A percentile compares a stretch with the other conserved stretches of the same genome.
Conservation (phyloP, 2,113 vertebrate genomes). For the Sylvia atricapilla region DNA sequence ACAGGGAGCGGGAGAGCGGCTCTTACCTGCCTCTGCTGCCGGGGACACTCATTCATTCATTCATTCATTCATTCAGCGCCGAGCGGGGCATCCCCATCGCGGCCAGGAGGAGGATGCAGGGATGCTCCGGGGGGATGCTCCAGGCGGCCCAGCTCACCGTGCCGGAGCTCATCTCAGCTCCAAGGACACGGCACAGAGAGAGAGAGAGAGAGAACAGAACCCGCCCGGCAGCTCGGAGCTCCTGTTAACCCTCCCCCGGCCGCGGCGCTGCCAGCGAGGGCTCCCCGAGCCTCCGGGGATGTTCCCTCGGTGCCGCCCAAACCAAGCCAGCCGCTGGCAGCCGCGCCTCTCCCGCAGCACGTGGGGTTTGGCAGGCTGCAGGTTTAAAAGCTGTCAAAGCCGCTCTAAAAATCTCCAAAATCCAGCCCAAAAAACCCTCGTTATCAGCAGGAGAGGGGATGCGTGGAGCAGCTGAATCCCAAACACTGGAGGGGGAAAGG, state of each 20-base stretch:
- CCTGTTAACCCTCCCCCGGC: conserved; percentile 48
- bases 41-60: conserved; percentile 21
- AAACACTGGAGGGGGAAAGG: not conserved
- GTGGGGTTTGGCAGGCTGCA: not conserved
- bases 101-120: not conserved
- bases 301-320: not conserved
- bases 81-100: not conserved
- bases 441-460: not conserved
- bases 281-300: not conserved
- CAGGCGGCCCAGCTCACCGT: not conserved
- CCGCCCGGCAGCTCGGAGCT: not conserved
- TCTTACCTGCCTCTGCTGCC: conserved; percentile 66
- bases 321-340: not conserved
- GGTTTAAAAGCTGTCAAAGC: not conserved
- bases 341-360: not conserved
- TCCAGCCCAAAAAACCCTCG: not conserved
- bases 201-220: not conserved
- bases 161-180: not conserved
- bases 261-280: not conserved
- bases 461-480: not conserved
- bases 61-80: conserved; percentile 21
- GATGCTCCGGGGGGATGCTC: too few relatives aligned
- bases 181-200: not conserved
- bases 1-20: fast-evolving
- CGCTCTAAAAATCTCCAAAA: fast-evolving